Conservation (phyloP, 1,140 invertebrate species). For the Lanistes nyassanus region DNA sequence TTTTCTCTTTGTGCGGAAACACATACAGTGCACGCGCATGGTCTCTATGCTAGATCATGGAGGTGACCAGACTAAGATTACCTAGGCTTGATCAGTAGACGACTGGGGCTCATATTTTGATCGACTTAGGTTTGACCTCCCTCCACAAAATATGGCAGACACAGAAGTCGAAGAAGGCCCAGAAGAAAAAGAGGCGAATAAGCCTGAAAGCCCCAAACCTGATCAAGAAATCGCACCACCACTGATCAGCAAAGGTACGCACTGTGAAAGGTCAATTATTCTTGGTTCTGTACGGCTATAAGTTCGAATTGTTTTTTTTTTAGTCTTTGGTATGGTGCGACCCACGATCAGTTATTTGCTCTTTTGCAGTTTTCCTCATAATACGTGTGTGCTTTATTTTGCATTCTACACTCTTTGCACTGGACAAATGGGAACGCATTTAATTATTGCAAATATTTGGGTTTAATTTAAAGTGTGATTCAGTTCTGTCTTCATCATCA, state of each 20-base stretch:
- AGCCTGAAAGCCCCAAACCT: constrained; percentile 55
- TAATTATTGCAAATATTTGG: no score
- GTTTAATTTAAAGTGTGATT: no score
- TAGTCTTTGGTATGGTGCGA: no score
- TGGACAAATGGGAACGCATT: no score
- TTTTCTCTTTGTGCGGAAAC: constrained; percentile 7
- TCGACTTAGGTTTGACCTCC: background rate
- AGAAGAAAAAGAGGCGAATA: constrained; percentile 55
- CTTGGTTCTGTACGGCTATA: no score
- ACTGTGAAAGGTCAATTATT: no score
- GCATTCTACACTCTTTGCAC: no score
- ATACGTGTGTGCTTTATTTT: no score
- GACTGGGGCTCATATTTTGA: background rate
- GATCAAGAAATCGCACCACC: constrained; percentile 55
- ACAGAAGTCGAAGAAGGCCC: constrained; percentile 42
- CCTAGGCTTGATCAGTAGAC: constrained; percentile 3
- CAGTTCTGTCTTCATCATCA: no score
- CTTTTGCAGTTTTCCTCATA: no score
- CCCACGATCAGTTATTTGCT: no score
- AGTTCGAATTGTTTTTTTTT: no score
- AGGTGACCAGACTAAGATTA: background rate
- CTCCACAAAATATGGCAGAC: constrained; percentile 35
- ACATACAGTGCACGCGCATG: background rate
- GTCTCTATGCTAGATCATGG: constrained; percentile 5
- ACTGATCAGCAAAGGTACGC: constrained; percentile 33